These are phyloP conservation scores for Caenorhabditis becei DNA, from an alignment of 2,888 invertebrate genomes.

Conservation along the genomic window DNA sequence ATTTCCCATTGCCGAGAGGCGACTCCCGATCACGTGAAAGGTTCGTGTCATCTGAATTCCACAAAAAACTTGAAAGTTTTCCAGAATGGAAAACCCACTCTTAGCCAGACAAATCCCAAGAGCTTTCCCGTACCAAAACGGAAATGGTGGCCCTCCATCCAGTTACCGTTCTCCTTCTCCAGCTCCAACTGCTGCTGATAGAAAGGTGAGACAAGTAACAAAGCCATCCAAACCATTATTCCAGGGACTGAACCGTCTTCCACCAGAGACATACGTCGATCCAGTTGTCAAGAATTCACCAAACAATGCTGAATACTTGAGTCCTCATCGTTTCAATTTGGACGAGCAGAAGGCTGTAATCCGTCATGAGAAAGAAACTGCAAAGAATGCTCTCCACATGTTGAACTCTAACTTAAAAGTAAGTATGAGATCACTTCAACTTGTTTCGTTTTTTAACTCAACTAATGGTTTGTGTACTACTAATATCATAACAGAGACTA, in stretches of 20 bases:
- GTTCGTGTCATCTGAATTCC: slow-evolving; percentile 19
- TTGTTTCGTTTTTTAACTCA: neutral
- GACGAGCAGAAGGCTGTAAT: slow-evolving; percentile 59
- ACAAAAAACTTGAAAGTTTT: neutral
- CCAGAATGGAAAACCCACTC: slow-evolving; percentile 60
- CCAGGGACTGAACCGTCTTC: slow-evolving; percentile 66
- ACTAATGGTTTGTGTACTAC: neutral
- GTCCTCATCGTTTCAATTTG: slow-evolving; percentile 63
- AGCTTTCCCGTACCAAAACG: slow-evolving; percentile 27
- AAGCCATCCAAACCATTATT: neutral
- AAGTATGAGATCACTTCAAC: neutral
- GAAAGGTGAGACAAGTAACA: slow-evolving; percentile 18
- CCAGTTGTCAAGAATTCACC: slow-evolving; percentile 62
- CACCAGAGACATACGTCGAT: slow-evolving; percentile 60
- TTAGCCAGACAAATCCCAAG: slow-evolving; percentile 55
- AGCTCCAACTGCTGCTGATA: slow-evolving; percentile 42
- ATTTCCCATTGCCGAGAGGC: slow-evolving; percentile 42
- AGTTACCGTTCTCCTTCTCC: slow-evolving; percentile 59
- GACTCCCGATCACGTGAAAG: slow-evolving; percentile 57
- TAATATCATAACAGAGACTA: slow-evolving; percentile 60
- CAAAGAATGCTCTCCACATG: slow-evolving; percentile 66
- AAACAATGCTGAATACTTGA: slow-evolving; percentile 64
- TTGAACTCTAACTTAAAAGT: slow-evolving; percentile 65
- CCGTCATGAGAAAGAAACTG: slow-evolving; percentile 59
- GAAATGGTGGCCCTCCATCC: slow-evolving; percentile 37